Conservation (phyloP, 2,113 vertebrate genomes). For the Ochotona princeps region DNA sequence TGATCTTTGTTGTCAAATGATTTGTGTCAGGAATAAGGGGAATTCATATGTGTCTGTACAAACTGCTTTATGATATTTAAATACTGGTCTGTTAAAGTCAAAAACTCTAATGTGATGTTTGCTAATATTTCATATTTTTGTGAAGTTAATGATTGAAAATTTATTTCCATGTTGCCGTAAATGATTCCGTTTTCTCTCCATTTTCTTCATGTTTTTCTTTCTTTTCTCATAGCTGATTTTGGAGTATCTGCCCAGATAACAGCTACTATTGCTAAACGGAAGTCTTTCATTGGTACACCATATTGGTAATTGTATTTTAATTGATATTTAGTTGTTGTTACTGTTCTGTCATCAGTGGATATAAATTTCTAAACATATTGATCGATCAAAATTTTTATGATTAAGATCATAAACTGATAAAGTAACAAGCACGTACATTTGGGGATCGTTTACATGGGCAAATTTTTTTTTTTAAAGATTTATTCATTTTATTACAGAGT, state of each 20-base stretch:
- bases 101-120: conserved; percentile 26
- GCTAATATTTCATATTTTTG: conserved; percentile 25
- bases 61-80: conserved; percentile 28
- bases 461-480: too few relatives aligned
- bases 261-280: conserved; percentile 98
- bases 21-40: neutral
- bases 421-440: neutral
- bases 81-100: neutral
- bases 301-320: conserved; percentile 94
- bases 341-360: neutral
- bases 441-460: neutral
- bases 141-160: conserved; percentile 7
- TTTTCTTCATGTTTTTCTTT: conserved; percentile 57
- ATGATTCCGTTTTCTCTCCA: neutral
- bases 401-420: conserved; percentile 16
- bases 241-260: conserved; percentile 99
- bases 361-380: conserved; percentile 22
- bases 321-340: conserved; percentile 30
- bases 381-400: conserved; percentile 6
- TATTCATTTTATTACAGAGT: too few relatives aligned
- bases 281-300: conserved; percentile 99
- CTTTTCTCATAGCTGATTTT: conserved; percentile 93
- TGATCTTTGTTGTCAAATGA: conserved; percentile 31
- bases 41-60: neutral
- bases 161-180: conserved; percentile 44